phyloP scores from a whole-genome alignment of 2,888 invertebrate species.

The Eupeodes luniger region DNA sequence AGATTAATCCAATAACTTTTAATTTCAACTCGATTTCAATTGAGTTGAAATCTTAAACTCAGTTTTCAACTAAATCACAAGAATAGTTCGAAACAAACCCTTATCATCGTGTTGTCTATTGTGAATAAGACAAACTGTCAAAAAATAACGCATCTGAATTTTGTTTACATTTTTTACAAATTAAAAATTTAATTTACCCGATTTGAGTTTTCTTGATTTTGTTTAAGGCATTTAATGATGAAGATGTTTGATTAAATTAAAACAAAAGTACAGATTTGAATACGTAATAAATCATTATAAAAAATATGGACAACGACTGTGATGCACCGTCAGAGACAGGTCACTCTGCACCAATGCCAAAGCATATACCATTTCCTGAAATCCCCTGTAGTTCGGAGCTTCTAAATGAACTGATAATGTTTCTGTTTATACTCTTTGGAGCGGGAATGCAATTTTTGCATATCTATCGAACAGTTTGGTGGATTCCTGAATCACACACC shows the following conservation, averaged over 20 bases:
- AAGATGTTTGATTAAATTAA: background rate
- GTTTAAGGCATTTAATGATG: background rate
- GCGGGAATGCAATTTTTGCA: conserved; percentile 96
- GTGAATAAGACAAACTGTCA: background rate
- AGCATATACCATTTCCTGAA: conserved; percentile 92
- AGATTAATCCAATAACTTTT: too few species aligned
- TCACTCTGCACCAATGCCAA: conserved; percentile 85
- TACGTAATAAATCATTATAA: background rate
- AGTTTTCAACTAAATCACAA: too few species aligned
- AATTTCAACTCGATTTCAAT: too few species aligned
- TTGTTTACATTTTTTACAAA: conserved; percentile 1
- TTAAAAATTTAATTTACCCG: too few species aligned
- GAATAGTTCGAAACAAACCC: too few species aligned
- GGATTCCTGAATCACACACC: conserved; percentile 96
- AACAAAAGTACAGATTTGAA: background rate
- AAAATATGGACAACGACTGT: conserved; percentile 69
- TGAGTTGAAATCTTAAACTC: too few species aligned
- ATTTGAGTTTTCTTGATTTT: background rate
- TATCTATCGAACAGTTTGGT: conserved; percentile 98
- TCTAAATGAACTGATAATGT: conserved; percentile 93
- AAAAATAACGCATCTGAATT: background rate
- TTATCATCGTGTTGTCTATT: too few species aligned
- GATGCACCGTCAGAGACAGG: conserved; percentile 60
- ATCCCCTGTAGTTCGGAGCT: conserved; percentile 92
- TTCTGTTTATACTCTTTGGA: conserved; percentile 91